A percentile compares a stretch with the other conserved stretches of the same genome.
Conservation (phyloP, 2,797 vertebrate species). For the Alfaro cultratus region DNA sequence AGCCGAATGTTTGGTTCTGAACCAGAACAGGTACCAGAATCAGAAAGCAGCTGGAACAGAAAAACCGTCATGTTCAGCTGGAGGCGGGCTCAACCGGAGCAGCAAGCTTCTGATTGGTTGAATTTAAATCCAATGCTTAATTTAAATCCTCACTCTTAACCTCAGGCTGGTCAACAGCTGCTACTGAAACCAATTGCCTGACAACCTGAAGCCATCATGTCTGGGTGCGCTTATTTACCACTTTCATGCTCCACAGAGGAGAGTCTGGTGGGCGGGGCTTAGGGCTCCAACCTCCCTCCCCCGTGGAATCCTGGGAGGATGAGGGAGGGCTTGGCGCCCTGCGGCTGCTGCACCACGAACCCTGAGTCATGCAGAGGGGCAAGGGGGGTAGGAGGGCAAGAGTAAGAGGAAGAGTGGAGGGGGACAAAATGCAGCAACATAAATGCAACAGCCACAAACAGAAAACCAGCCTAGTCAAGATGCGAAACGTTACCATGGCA, state of each 20-base stretch:
- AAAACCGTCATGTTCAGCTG: background rate
- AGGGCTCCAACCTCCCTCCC: slow-evolving; percentile 92
- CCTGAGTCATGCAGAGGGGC: slow-evolving; percentile 82
- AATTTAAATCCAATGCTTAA: no score
- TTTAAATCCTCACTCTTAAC: background rate
- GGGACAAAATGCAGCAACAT: slow-evolving; percentile 61
- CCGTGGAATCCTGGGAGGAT: slow-evolving; percentile 93
- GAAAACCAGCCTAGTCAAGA: slow-evolving; percentile 5
- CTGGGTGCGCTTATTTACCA: slow-evolving; percentile 84
- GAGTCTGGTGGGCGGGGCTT: slow-evolving; percentile 89
- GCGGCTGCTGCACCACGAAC: slow-evolving; percentile 94
- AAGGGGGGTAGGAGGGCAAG: slow-evolving; percentile 7
- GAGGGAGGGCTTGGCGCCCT: slow-evolving; percentile 92
- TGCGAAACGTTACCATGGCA: slow-evolving; percentile 19
- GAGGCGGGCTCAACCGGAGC: background rate
- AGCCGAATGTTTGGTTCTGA: background rate
- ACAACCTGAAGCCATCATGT: background rate
- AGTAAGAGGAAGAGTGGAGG: background rate
- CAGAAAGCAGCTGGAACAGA: background rate
- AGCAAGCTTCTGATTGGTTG: background rate
- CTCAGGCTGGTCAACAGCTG: background rate
- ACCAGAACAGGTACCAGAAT: background rate
- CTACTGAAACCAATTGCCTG: background rate
- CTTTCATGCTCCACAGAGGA: slow-evolving; percentile 95
- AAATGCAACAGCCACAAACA: slow-evolving; percentile 57